Conservation (phyloP, 2,797 vertebrate genomes). For the Syndactyla subalaris region DNA sequence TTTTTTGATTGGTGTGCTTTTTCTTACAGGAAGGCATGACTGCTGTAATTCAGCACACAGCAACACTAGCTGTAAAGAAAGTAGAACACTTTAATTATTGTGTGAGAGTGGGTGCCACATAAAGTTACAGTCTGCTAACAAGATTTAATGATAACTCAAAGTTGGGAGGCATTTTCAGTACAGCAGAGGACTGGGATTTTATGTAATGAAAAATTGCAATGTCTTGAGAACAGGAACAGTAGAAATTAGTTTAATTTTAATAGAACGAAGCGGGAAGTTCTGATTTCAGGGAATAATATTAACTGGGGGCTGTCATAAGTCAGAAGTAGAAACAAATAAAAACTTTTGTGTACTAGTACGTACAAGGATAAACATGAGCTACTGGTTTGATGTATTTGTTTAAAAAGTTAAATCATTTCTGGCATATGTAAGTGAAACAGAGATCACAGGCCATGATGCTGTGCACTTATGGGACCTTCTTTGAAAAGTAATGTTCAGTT, state of each 20-base stretch:
- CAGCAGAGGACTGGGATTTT: neutral
- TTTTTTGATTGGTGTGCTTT: neutral
- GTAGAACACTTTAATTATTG: constrained; percentile 22
- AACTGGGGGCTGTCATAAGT: neutral
- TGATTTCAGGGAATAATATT: neutral
- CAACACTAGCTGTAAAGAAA: neutral
- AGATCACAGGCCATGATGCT: neutral
- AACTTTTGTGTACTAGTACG: neutral
- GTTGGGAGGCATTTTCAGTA: neutral
- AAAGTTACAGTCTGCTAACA: constrained; percentile 27
- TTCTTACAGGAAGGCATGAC: neutral
- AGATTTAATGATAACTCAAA: constrained; percentile 20
- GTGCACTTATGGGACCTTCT: neutral
- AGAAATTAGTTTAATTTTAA: constrained; percentile 3
- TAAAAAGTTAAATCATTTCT: neutral
- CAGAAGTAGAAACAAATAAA: neutral
- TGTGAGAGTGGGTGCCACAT: neutral
- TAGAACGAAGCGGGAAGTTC: neutral
- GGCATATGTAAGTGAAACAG: neutral
- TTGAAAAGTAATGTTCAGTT: neutral
- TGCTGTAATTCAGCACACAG: neutral
- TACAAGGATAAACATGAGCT: neutral
- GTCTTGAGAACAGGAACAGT: neutral
- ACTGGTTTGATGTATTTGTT: neutral
- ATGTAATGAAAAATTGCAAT: neutral